Evolutionary conservation across 2,888 invertebrate genomes (phyloP), one percentile per base, ranked within the genome.

Genomic region (Rutpela maculata): DNA sequence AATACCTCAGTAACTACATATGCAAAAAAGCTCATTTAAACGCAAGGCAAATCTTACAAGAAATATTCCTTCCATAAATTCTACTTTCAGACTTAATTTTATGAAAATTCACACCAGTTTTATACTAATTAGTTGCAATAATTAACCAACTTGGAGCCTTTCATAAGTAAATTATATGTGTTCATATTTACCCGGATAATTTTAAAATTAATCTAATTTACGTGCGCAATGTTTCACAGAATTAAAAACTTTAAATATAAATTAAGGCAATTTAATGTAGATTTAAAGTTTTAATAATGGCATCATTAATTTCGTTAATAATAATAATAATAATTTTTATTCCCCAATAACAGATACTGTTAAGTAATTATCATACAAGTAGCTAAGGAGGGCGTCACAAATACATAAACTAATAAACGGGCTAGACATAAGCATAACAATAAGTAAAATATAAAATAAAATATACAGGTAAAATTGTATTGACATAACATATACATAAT

Each of bases 211-310:
- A 35, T 35, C 67, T 31, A 63, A 81, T 78, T 83, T 18, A 77
- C 89, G 55, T 18, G 11, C 15, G 3, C 67, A 11, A 57, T 59
- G 50, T 50, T 50, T 50, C 50, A 50, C n/a, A 50, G 15, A 50
- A 50, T 50, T 50, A 50, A 50, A 50, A 50, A 50, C 50, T 50
- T 50, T 50, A 50, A 50, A 50, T 50, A n/a, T 50, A 17, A 50
- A 50, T 50, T 50, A 50, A 50, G 2, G 12, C 43, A 12, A 15
- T 50, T 50, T 50, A 17, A 50, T 50, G 12, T n/a, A n/a, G n/a
- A 50, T 50, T 50, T 50, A 50, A 50, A 50, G n/a, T 50, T 50
- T 50, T 50, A 50, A 50, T 50, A 50, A 50, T 15, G 15, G n/a
- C 50, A n/a, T n/a, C 50, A 6, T 50, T 50, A 50, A 50, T 50